phyloP scores from a whole-genome alignment of 1,140 invertebrate genomes.

The Musca domestica region DNA sequence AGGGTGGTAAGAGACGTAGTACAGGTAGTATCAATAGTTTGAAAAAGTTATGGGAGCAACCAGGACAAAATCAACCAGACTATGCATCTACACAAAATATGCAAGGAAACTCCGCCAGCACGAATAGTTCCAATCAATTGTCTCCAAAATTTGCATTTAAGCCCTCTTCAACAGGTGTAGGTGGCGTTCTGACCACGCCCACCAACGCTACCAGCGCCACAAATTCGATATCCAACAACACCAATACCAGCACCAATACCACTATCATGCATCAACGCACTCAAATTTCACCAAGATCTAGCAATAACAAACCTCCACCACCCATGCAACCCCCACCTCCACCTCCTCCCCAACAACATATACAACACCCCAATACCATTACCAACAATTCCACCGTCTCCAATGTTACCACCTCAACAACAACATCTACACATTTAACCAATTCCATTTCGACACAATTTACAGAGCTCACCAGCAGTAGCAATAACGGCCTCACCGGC shows the following conservation, averaged over 20 bases:
- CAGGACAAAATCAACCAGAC: constrained; percentile 56
- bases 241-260: background rate
- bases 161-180: background rate
- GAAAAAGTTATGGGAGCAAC: constrained; percentile 84
- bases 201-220: constrained; percentile 16
- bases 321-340: constrained; percentile 50
- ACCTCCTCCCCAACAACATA: constrained; percentile 29
- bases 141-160: constrained; percentile 48
- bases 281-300: constrained; percentile 23
- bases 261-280: constrained; percentile 17
- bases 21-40: constrained; percentile 90
- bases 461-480: constrained; percentile 51
- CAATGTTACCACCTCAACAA: constrained; percentile 19
- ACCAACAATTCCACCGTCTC: constrained; percentile 25
- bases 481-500: constrained; percentile 30
- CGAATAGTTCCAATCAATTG: constrained; percentile 42
- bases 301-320: constrained; percentile 36
- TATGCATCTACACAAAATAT: constrained; percentile 47
- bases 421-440: constrained; percentile 37
- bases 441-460: constrained; percentile 52
- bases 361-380: constrained; percentile 22
- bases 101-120: constrained; percentile 47
- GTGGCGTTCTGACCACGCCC: constrained; percentile 10
- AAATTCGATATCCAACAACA: constrained; percentile 23
- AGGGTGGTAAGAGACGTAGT: constrained; percentile 84